A percentile compares a stretch with the other conserved stretches of the same genome.
phyloP scores from a whole-genome alignment of 1,140 invertebrate species.

The Heterodera carotae region DNA sequence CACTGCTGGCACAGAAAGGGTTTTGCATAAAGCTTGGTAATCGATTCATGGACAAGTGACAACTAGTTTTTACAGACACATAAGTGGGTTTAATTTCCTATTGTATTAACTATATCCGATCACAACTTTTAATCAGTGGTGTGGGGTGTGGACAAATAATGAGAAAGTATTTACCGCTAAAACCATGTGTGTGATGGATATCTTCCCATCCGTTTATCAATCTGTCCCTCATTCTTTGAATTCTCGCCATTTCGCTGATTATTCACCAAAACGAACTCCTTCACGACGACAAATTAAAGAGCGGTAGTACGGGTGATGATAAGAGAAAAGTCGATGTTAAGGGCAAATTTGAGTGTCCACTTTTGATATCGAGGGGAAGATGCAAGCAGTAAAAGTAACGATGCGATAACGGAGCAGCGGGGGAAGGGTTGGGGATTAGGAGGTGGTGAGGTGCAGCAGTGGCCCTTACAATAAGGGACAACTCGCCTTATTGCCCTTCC shows the following conservation, averaged over 20 bases:
- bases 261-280: background rate
- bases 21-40: background rate
- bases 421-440: background rate
- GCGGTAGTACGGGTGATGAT: background rate
- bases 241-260: background rate
- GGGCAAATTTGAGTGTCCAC: background rate
- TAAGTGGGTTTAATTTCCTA: background rate
- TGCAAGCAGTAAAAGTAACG: background rate
- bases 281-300: background rate
- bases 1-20: background rate
- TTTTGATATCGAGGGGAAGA: background rate
- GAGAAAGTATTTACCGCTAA: too few relatives aligned
- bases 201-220: background rate
- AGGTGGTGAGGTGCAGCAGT: background rate
- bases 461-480: background rate
- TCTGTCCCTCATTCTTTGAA: background rate
- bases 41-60: background rate
- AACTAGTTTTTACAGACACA: background rate
- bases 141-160: too few relatives aligned
- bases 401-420: background rate
- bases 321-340: background rate
- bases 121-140: too few relatives aligned
- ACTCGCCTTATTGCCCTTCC: background rate
- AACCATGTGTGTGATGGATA: too few relatives aligned
- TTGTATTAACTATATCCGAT: too few relatives aligned